A percentile compares a stretch with the other conserved stretches of the same genome.
phyloP scores from a whole-genome alignment of 2,113 vertebrate species.

The Deroptyus accipitrinus region DNA sequence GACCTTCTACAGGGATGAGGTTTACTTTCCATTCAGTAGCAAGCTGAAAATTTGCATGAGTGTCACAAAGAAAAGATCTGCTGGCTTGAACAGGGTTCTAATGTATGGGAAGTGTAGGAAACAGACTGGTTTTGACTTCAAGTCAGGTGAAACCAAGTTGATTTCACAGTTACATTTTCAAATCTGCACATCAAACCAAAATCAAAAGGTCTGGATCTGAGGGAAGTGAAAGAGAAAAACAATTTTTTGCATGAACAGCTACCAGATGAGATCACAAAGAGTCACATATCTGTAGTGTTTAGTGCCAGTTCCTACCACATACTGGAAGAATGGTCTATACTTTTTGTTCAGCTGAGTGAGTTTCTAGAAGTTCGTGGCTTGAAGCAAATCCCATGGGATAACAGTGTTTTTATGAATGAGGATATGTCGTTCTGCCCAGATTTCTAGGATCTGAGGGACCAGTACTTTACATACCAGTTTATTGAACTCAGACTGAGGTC shows the following conservation, averaged over 20 bases:
- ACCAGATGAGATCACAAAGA: constrained; percentile 32
- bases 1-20: not conserved
- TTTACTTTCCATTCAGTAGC: not conserved
- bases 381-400: not conserved
- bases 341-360: not conserved
- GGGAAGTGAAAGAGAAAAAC: constrained; percentile 64
- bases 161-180: constrained; percentile 57
- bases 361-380: not conserved
- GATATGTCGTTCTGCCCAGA: not conserved
- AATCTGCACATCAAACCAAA: constrained; percentile 37
- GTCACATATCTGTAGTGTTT: not conserved
- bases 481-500: not conserved
- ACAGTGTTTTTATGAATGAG: not conserved
- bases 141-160: constrained; percentile 56
- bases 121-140: constrained; percentile 14
- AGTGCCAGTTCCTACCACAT: not conserved
- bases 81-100: not conserved
- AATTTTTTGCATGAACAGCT: constrained; percentile 62
- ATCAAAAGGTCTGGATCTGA: constrained; percentile 58
- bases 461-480: not conserved
- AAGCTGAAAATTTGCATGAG: not conserved
- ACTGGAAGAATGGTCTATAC: not conserved
- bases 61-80: not conserved
- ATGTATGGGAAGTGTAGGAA: not conserved
- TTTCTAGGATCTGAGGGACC: not conserved